Evolutionary conservation across 1,140 invertebrate genomes (phyloP), one percentile per base, ranked within the genome.

Genomic region (Pogonomyrmex californicus): DNA sequence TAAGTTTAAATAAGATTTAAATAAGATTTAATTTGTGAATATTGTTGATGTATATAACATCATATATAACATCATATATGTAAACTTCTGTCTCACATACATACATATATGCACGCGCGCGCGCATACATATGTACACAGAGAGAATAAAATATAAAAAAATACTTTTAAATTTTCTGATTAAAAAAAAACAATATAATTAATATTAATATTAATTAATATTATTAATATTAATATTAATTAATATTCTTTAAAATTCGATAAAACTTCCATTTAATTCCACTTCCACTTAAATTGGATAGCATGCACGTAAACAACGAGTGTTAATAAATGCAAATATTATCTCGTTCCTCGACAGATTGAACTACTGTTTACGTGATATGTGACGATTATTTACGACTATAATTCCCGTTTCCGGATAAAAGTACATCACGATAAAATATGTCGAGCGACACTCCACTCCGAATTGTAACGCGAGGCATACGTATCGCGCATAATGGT

Each of bases 351-450:
- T 73, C 68, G 54, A 60, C 68, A 23, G 54, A 38, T 47, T 82
- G 58, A 58, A 82, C 10, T 60, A 38, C 51, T 36, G 51, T 54
- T 82, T 73, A 62, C 41, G 38, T 68, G n/a, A 83, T 83, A 73
- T 7, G 41, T 17, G 68, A 60, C 54, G 2, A 83, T 83, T 83
- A 83, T 73, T 75, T 73, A 60, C 56, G 79, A 60, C 38, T 41
- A 14, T 83, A 83, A 75, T 75, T 83, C 54, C 38, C 47, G 41
- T 49, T 75, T 56, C 17, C 44, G 54, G 33, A 73, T 75, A 49
- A 83, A 75, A 83, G 73, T 75, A 56, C 41, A 83, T 82, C 54
- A 60, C 54, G 66, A 82, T 73, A 75, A 83, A 83, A 41, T 83
- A 83, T 38, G 68, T 30, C 41, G n/a, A 17, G 79, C 79, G 63